These are phyloP conservation scores for Alligator sinensis DNA, from an alignment of 2,113 vertebrate species.

Conservation along the genomic window DNA sequence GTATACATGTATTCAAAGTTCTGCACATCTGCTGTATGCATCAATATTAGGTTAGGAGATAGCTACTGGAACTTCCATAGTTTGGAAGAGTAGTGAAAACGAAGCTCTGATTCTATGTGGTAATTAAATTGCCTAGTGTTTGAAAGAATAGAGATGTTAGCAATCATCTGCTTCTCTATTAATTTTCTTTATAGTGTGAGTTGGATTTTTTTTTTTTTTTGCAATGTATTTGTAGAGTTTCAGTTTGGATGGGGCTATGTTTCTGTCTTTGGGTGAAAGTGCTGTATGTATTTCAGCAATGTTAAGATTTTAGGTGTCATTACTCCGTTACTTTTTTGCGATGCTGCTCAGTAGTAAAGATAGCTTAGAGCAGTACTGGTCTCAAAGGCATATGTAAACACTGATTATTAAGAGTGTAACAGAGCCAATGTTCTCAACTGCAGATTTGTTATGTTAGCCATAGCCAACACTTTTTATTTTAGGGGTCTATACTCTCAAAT, in stretches of 20 bases:
- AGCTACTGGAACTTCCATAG: background rate
- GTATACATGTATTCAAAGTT: background rate
- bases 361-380: background rate
- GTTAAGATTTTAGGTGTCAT: background rate
- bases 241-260: background rate
- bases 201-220: background rate
- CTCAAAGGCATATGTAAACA: background rate
- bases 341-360: background rate
- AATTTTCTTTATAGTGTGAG: background rate
- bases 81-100: background rate
- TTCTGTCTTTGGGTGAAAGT: background rate
- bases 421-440: background rate
- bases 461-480: background rate
- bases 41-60: background rate
- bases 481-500: background rate
- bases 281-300: background rate
- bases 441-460: background rate
- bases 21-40: background rate
- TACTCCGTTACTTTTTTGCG: background rate
- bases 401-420: background rate
- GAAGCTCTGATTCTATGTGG: background rate
- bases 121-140: fast-evolving
- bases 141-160: background rate
- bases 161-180: background rate
- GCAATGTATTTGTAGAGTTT: background rate